phyloP scores from a whole-genome alignment of 2,888 invertebrate genomes.

The Oligia latruncula region DNA sequence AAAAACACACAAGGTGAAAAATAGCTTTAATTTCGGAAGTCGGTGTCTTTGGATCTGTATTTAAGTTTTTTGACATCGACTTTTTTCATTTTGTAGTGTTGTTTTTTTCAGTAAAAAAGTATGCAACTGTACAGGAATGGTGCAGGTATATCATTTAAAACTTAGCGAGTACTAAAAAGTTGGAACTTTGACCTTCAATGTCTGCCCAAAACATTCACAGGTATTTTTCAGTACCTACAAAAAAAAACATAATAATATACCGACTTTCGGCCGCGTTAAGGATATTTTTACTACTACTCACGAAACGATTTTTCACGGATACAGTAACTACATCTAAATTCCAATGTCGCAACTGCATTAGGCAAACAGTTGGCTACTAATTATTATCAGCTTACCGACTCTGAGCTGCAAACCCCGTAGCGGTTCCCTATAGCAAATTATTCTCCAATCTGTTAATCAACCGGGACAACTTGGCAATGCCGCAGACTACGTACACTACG shows the following conservation, averaged over 20 bases:
- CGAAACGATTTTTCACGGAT: background rate
- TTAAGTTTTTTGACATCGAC: background rate
- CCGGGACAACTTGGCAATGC: slow-evolving; percentile 4
- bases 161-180: too few species aligned
- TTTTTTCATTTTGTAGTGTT: background rate
- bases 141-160: too few species aligned
- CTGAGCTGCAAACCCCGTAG: background rate
- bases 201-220: background rate
- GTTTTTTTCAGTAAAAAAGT: too few species aligned
- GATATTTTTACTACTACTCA: background rate
- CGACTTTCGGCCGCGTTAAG: background rate
- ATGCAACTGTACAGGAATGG: too few species aligned
- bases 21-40: background rate
- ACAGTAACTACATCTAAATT: background rate
- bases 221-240: too few species aligned
- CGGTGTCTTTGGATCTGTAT: background rate
- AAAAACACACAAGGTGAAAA: background rate
- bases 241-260: too few species aligned
- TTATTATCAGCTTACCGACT: too few species aligned
- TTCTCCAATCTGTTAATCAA: slow-evolving; percentile 5
- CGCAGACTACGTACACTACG: slow-evolving; percentile 22
- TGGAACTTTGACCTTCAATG: too few species aligned
- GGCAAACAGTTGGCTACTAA: background rate
- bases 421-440: background rate
- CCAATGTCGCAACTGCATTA: background rate